Base-by-base conservation (phyloP, 2,888 invertebrate species). In the Electrophaes corylata region DNA sequence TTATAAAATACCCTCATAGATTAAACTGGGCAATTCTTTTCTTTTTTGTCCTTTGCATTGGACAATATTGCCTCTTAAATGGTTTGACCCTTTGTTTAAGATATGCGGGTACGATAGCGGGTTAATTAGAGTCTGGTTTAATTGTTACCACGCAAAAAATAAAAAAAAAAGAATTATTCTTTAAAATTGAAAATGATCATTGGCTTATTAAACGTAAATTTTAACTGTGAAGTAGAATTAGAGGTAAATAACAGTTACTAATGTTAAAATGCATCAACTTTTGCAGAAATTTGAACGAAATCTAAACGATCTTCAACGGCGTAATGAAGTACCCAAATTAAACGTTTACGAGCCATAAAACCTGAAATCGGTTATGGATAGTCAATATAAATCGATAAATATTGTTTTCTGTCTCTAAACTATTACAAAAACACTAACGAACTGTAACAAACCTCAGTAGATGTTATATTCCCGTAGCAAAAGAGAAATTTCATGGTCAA, bases 401-500 rank as follows among this genome's bases (percentile, higher is more conserved):
- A 68, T 64, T 62, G 65, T 65, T 63, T 65, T 65, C 54, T 55
- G 54, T 57, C 62, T 49, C 62, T 58, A 49, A 62, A 66, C 55
- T 57, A 54, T 65, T 63, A 66, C 56, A 59, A 66, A 60, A 62
- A 59, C 47, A 49, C 45, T 66, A 69, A 69, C 66, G 67, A 70
- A 69, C 67, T 65, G 61, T 64, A 62, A 52, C 66, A 78, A 85
- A 83, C 78, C 78, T 43, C 72, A 72, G 72, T 70, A 66, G 70
- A 76, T 20, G 79, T 72, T 73, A 76, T 75, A 78, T 76, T 76
- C 69, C 81, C 81, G 81, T 78, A 78, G 72, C 83, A 75, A 85
- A 88, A 81, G 80, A 69, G 75, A 86, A 87, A 90, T 91, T 91
- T 91, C 89, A 91, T 83, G 90, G 90, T 75, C 86, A 87, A 88